A percentile compares a stretch with the other conserved stretches of the same genome.
Evolutionary conservation across 2,797 vertebrate genomes (phyloP).

Genomic region (Anguilla obscura): DNA sequence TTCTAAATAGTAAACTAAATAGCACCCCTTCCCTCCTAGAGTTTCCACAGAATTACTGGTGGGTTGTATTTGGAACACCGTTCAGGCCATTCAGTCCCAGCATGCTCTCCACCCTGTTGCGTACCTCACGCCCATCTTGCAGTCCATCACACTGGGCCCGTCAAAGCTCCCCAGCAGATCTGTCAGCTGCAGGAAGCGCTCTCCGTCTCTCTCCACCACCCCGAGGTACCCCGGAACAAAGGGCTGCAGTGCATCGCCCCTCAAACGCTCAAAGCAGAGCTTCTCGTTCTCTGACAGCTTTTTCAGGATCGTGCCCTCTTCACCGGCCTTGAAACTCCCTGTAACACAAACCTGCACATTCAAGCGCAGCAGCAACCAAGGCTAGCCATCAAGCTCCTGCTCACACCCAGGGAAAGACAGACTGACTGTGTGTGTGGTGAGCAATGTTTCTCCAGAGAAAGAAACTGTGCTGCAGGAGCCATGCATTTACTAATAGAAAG

Average conservation of each 20-base stretch:
- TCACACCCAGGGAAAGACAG: not conserved
- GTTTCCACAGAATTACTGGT: not conserved
- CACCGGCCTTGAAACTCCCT: conserved; percentile 97
- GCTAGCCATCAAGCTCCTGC: not conserved
- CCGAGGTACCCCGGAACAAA: conserved; percentile 89
- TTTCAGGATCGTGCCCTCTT: conserved; percentile 91
- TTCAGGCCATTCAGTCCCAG: conserved; percentile 32
- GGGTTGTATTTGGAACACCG: not conserved
- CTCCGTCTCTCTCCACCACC: conserved; percentile 87
- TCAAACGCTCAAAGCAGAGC: conserved; percentile 85
- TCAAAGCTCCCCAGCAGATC: conserved; percentile 89
- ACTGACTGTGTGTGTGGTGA: not conserved
- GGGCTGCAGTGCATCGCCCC: conserved; percentile 75
- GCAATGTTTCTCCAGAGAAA: not conserved
- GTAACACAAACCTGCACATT: conserved; percentile 28
- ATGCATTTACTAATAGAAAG: not conserved
- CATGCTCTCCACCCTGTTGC: conserved; percentile 20
- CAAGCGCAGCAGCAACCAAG: not conserved
- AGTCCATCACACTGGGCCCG: conserved; percentile 94
- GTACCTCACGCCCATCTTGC: conserved; percentile 98
- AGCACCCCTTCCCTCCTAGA: not conserved
- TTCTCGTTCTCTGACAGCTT: conserved; percentile 91
- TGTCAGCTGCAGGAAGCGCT: conserved; percentile 88
- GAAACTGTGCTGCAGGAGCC: not conserved
- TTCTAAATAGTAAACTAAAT: not conserved